Evolutionary conservation across 2,888 invertebrate genomes (phyloP).

Genomic region (Rhingia campestris): DNA sequence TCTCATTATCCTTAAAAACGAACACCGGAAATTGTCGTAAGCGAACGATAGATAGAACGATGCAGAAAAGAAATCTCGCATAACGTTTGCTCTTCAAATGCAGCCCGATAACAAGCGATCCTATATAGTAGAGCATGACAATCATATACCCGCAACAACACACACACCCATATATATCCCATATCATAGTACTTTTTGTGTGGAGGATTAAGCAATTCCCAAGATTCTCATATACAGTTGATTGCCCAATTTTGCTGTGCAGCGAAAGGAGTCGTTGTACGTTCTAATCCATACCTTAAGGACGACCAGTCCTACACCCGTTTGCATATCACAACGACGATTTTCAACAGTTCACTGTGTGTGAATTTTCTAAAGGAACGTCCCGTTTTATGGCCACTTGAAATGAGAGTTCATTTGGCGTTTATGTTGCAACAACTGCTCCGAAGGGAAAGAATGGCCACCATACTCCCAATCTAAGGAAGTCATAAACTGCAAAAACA

Average conservation of each 20-base stretch:
- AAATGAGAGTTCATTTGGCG: conserved; percentile 61
- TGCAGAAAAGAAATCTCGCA: conserved; percentile 27
- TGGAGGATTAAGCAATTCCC: conserved; percentile 51
- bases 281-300: conserved; percentile 28
- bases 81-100: conserved; percentile 50
- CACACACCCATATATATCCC: neutral
- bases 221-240: conserved; percentile 43
- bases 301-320: neutral
- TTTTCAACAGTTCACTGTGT: neutral
- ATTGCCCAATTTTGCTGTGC: conserved; percentile 55
- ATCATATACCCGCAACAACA: conserved; percentile 11
- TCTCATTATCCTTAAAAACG: conserved; percentile 59
- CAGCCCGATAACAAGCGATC: conserved; percentile 59
- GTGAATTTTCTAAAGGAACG: neutral
- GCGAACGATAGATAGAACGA: conserved; percentile 1
- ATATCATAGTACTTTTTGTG: neutral
- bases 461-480: conserved; percentile 29
- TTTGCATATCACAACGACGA: conserved; percentile 54
- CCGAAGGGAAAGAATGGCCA: conserved; percentile 2
- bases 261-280: conserved; percentile 16
- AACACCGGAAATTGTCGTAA: conserved; percentile 52
- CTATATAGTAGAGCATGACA: conserved; percentile 39
- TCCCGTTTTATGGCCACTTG: conserved; percentile 63
- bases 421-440: conserved; percentile 51
- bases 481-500: conserved; percentile 53